phyloP scores from a whole-genome alignment of 1,140 invertebrate species.

The Drosophila bocqueti region DNA sequence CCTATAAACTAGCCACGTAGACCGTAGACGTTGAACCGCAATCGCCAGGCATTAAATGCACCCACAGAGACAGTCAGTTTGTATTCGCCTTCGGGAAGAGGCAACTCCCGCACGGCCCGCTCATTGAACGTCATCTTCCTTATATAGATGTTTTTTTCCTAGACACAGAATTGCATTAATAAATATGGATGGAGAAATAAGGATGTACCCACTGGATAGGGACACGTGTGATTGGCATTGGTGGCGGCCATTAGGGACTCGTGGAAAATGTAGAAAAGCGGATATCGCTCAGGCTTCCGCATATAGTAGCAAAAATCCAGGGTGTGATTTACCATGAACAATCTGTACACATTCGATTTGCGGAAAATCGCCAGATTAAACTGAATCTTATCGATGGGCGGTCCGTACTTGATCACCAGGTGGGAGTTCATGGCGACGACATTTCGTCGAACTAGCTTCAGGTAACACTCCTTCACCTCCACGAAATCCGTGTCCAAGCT shows the following conservation, averaged over 20 bases:
- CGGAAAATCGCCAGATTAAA: conserved; percentile 34
- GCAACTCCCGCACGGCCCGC: conserved; percentile 15
- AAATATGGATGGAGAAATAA: too few relatives aligned
- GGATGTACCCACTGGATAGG: conserved; percentile 37
- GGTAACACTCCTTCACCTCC: conserved; percentile 26
- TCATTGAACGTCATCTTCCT: conserved; percentile 5
- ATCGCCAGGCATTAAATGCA: conserved; percentile 29
- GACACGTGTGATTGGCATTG: conserved; percentile 60
- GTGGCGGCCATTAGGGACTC: conserved; percentile 23
- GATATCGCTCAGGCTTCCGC: conserved; percentile 41
- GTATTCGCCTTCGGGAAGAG: conserved; percentile 48
- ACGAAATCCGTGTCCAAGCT: conserved; percentile 18
- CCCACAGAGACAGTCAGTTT: conserved; percentile 9
- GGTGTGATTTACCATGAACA: conserved; percentile 45
- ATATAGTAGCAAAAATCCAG: conserved; percentile 62
- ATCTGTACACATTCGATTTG: conserved; percentile 48
- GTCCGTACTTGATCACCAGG: conserved; percentile 2
- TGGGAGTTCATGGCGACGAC: conserved; percentile 24
- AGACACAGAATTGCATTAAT: neutral
- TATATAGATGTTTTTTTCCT: conserved; percentile 39
- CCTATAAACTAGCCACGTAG: conserved; percentile 15
- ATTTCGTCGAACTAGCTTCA: conserved; percentile 28
- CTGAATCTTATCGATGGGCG: conserved; percentile 31
- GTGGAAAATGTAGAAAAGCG: conserved; percentile 49
- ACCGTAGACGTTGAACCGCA: conserved; percentile 28